Conservation (phyloP, 35 echinoderm and acorn worm species). For the Strongylocentrotus purpuratus region DNA sequence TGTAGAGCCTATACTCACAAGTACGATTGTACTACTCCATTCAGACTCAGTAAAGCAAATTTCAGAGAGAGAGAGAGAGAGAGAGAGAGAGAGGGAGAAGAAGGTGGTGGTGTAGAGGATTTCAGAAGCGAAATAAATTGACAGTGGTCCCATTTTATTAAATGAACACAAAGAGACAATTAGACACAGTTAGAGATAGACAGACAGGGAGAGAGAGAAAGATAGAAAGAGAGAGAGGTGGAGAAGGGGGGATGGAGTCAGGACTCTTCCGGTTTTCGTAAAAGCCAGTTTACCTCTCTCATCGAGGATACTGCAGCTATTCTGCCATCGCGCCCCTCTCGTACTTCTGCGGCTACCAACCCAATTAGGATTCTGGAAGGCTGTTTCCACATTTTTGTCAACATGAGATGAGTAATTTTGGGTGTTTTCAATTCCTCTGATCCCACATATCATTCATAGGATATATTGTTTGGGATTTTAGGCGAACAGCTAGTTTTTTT, state of each 20-base stretch:
- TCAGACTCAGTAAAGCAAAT: no score
- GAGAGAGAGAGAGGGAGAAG: neutral
- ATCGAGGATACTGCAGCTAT: neutral
- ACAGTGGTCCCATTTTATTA: no score
- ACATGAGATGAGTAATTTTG: neutral
- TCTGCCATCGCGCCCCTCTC: neutral
- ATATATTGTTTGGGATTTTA: slow-evolving; percentile 4
- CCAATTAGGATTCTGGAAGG: neutral
- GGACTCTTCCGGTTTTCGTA: neutral
- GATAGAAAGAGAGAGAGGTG: neutral
- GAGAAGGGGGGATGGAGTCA: neutral
- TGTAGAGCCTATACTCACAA: no score
- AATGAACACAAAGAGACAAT: no score
- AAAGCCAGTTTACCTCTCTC: neutral
- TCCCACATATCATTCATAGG: neutral
- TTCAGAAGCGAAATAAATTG: no score
- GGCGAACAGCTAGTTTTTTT: neutral
- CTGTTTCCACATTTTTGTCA: slow-evolving; percentile 17
- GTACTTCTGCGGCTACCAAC: neutral
- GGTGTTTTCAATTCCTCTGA: neutral
- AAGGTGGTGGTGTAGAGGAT: neutral
- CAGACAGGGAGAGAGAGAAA: neutral
- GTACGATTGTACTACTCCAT: no score
- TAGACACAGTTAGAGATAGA: neutral
- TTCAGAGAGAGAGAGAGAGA: no score